Percentiles rank a stretch among this genome's conserved stretches.
Evolutionary conservation across 2,797 vertebrate genomes (phyloP).

Genomic region (Takifugu rubripes): DNA sequence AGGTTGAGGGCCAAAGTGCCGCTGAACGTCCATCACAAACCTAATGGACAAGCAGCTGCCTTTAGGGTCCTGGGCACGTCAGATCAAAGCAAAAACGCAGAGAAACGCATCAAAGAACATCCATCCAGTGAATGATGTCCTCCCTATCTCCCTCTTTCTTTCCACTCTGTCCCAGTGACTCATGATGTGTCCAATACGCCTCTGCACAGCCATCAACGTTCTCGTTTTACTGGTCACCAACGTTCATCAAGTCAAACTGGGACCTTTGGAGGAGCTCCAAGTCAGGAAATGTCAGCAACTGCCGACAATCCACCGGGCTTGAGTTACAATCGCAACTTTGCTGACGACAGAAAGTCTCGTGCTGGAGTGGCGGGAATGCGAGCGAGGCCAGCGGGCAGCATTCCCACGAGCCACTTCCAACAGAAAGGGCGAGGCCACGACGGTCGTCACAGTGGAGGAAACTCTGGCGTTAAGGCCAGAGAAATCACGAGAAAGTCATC

Average conservation of each 20-base stretch:
- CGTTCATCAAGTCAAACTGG: constrained; percentile 9
- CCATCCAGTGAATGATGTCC: too few species aligned
- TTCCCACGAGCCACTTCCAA: constrained; percentile 2
- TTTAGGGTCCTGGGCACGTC: neutral
- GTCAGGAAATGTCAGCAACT: neutral
- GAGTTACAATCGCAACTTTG: constrained; percentile 3
- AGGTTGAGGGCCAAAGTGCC: too few species aligned
- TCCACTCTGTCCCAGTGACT: too few species aligned
- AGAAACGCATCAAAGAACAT: neutral
- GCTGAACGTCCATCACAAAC: too few species aligned
- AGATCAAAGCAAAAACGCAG: neutral
- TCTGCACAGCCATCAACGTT: neutral
- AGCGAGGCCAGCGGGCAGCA: constrained; percentile 3
- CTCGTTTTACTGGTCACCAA: neutral
- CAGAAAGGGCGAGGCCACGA: neutral
- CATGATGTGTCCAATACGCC: too few species aligned
- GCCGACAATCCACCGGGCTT: constrained; percentile 20
- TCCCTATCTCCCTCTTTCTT: too few species aligned
- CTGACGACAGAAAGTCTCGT: neutral
- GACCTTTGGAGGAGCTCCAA: neutral
- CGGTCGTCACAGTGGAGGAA: neutral
- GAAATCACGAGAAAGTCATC: constrained; percentile 17
- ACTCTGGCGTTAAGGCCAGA: neutral
- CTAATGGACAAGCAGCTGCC: too few species aligned
- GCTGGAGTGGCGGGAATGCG: constrained; percentile 2